phyloP scores from a whole-genome alignment of 1,140 invertebrate genomes.

The Asbolus verrucosus region DNA sequence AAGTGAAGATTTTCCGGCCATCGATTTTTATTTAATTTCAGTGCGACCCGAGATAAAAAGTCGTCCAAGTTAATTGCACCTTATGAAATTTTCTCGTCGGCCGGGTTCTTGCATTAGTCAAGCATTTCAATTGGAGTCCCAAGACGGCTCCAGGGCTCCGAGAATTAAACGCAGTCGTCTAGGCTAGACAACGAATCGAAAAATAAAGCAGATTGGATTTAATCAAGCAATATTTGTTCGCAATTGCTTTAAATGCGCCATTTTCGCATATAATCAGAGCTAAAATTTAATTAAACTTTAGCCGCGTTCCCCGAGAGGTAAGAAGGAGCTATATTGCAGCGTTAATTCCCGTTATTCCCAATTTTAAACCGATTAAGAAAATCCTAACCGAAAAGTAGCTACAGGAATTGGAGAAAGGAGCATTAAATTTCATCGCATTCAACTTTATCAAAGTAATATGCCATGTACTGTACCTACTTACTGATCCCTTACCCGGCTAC shows the following conservation, averaged over 20 bases:
- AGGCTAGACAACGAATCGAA: slow-evolving; percentile 50
- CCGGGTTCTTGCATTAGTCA: slow-evolving; percentile 29
- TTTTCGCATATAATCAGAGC: slow-evolving; percentile 62
- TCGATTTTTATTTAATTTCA: slow-evolving; percentile 24
- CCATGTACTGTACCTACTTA: slow-evolving; percentile 33
- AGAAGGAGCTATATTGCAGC: slow-evolving; percentile 59
- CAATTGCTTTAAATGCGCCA: slow-evolving; percentile 57
- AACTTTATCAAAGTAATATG: slow-evolving; percentile 56
- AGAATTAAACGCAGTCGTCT: slow-evolving; percentile 39
- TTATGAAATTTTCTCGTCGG: slow-evolving; percentile 33
- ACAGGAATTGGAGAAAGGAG: slow-evolving; percentile 49
- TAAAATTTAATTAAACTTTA: slow-evolving; percentile 63
- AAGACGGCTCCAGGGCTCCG: slow-evolving; percentile 17
- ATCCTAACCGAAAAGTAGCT: slow-evolving; percentile 55
- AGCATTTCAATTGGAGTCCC: slow-evolving; percentile 37
- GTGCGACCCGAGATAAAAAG: slow-evolving; percentile 9
- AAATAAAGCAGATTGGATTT: slow-evolving; percentile 59
- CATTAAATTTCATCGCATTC: slow-evolving; percentile 55
- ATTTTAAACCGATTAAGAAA: slow-evolving; percentile 62
- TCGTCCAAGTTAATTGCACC: slow-evolving; percentile 30
- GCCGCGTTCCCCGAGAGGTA: slow-evolving; percentile 52
- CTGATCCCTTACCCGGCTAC: background rate
- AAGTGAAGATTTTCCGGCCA: slow-evolving; percentile 10
- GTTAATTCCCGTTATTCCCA: slow-evolving; percentile 59
- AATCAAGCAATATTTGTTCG: slow-evolving; percentile 62